Conservation (phyloP, 92 coral and sea anemone genomes). For the Parazoanthus atlanticus region DNA sequence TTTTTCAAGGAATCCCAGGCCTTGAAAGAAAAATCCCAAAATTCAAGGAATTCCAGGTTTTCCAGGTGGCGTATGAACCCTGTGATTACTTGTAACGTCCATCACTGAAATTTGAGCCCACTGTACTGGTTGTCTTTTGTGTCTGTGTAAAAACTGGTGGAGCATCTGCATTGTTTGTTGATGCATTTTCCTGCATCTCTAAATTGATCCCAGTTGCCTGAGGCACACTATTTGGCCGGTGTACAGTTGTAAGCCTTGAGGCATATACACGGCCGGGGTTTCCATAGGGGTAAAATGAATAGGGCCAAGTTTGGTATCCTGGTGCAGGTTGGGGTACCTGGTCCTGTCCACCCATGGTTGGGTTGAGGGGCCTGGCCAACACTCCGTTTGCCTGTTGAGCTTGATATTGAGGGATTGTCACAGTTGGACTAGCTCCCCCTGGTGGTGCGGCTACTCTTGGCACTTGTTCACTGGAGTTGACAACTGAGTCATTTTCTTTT, state of each 20-base stretch:
- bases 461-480: not conserved
- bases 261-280: constrained; percentile 34
- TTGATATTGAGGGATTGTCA: not conserved
- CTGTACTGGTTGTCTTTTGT: not conserved
- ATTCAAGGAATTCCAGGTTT: too few relatives aligned
- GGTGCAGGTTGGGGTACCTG: constrained; percentile 23
- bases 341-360: not conserved
- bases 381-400: not conserved
- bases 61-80: too few relatives aligned
- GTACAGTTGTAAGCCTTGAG: constrained; percentile 34
- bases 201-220: constrained; percentile 19
- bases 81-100: not conserved
- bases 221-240: not conserved
- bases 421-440: not conserved
- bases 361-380: not conserved
- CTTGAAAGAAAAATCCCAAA: too few relatives aligned
- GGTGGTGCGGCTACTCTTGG: not conserved
- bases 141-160: not conserved
- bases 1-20: too few relatives aligned
- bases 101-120: constrained; percentile 3
- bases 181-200: not conserved
- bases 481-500: constrained; percentile 15
- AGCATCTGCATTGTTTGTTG: not conserved
- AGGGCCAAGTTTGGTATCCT: constrained; percentile 40
- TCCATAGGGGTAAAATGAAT: constrained; percentile 41